A percentile compares a stretch with the other conserved stretches of the same genome.
Conservation (phyloP, 2,888 invertebrate genomes). For the Diadegma fenestrale region DNA sequence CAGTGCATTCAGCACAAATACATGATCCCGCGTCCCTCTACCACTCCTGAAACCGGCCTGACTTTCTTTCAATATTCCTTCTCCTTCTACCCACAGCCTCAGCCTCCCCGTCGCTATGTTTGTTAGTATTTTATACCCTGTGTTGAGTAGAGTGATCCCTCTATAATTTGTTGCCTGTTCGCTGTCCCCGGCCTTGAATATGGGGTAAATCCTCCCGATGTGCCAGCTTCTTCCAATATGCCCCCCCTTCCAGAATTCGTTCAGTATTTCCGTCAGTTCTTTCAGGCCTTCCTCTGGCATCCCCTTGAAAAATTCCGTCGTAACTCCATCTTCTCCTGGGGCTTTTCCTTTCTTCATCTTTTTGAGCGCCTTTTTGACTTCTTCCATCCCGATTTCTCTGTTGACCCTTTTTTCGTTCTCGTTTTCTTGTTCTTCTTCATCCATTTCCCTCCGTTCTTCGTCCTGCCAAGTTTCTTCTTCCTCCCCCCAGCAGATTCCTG, state of each 20-base stretch:
- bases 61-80: neutral
- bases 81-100: neutral
- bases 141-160: slow-evolving; percentile 11
- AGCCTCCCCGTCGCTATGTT: neutral
- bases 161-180: slow-evolving; percentile 38
- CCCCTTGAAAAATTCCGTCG: neutral
- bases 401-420: slow-evolving; percentile 16
- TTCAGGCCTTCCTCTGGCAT: neutral
- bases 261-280: slow-evolving; percentile 17
- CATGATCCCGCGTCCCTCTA: neutral
- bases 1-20: neutral
- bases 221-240: slow-evolving; percentile 3
- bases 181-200: slow-evolving; percentile 43
- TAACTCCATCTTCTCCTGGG: slow-evolving; percentile 3
- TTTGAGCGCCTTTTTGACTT: slow-evolving; percentile 3
- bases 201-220: slow-evolving; percentile 34
- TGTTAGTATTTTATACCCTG: neutral
- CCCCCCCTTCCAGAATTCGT: slow-evolving; percentile 30
- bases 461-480: neutral
- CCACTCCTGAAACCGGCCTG: neutral
- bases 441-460: neutral
- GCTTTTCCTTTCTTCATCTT: slow-evolving; percentile 8
- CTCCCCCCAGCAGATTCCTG: neutral
- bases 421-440: neutral
- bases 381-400: neutral